These are phyloP conservation scores for Muntiacus reevesi DNA, from an alignment of 2,113 vertebrate species.

Conservation along the genomic window DNA sequence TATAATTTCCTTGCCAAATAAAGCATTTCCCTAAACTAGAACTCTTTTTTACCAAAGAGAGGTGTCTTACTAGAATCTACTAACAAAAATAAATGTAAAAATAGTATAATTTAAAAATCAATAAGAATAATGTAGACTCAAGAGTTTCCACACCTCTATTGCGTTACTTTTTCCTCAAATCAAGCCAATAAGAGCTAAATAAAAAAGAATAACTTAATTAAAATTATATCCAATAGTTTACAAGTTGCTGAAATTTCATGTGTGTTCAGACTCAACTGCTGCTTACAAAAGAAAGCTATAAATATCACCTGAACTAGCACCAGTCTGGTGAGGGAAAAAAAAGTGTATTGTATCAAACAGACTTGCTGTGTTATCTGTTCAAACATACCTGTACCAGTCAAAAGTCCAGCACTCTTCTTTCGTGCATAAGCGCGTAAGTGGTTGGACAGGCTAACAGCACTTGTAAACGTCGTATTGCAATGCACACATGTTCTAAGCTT, in stretches of 20 bases:
- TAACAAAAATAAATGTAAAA: conserved; percentile 56
- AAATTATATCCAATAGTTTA: conserved; percentile 72
- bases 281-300: conserved; percentile 75
- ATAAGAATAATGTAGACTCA: conserved; percentile 8
- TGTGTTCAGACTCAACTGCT: conserved; percentile 67
- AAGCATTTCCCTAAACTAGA: background rate
- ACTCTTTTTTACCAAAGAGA: conserved; percentile 14
- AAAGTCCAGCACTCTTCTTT: conserved; percentile 90
- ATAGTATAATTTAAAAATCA: conserved; percentile 44
- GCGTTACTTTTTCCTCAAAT: background rate
- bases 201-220: conserved; percentile 34
- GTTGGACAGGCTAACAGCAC: conserved; percentile 94
- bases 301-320: conserved; percentile 78
- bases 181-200: conserved; percentile 38
- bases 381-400: conserved; percentile 90
- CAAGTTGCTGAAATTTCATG: conserved; percentile 80
- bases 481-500: conserved; percentile 92
- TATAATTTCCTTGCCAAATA: conserved; percentile 18
- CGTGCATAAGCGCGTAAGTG: conserved; percentile 89
- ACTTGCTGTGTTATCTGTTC: conserved; percentile 83
- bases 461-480: conserved; percentile 95
- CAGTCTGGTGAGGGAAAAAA: conserved; percentile 81
- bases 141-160: conserved; percentile 24
- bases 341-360: conserved; percentile 76
- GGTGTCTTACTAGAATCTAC: conserved; percentile 13